Conservation (phyloP, 2,888 invertebrate species). For the Oxyteleia sp. region DNA sequence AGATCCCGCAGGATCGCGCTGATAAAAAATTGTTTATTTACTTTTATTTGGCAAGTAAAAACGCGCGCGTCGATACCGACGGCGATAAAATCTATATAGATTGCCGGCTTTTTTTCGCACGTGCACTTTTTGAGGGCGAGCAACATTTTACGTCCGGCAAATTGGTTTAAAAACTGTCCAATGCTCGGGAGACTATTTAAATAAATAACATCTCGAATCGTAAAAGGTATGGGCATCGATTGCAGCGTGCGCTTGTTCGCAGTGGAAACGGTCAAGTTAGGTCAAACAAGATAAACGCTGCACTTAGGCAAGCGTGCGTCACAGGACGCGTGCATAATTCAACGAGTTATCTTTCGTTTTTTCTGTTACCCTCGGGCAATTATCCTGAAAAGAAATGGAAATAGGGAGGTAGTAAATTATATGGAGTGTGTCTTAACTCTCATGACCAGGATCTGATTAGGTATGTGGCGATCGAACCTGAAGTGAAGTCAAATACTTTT, state of each 20-base stretch:
- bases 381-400: too few species aligned
- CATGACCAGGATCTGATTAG: too few species aligned
- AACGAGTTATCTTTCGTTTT: conserved; percentile 28
- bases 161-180: conserved; percentile 65
- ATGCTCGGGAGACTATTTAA: conserved; percentile 47
- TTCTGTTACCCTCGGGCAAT: too few species aligned
- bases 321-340: conserved; percentile 35
- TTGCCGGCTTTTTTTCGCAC: conserved; percentile 4
- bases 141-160: conserved; percentile 47
- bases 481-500: too few species aligned
- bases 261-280: conserved; percentile 35
- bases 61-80: background rate
- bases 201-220: conserved; percentile 59
- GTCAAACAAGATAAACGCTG: conserved; percentile 46
- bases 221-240: conserved; percentile 47
- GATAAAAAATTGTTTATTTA: background rate
- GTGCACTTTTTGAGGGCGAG: conserved; percentile 32
- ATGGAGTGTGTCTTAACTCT: too few species aligned
- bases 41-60: background rate
- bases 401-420: too few species aligned
- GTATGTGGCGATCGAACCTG: too few species aligned
- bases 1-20: too few species aligned
- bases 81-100: background rate
- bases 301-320: conserved; percentile 36
- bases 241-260: conserved; percentile 17